Evolutionary conservation across 1,140 invertebrate genomes (phyloP), one percentile per base, ranked within the genome.

Genomic region (Neotoxoptera formosana): DNA sequence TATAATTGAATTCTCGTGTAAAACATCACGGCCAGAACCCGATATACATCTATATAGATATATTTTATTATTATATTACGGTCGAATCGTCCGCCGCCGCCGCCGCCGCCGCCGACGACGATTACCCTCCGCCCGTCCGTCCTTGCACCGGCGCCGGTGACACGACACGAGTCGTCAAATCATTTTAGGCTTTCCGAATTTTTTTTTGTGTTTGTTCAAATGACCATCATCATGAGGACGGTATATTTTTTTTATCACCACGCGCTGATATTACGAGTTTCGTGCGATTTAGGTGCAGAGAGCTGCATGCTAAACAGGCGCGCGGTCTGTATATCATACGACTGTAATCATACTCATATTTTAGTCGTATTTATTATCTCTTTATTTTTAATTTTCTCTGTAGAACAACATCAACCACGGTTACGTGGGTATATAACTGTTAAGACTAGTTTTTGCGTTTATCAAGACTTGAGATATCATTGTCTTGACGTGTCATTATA

Each of bases 1-100:
- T 47, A 45, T 47, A 76, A 91, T 91, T 81, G 53, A 81, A 91
- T 76, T 81, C 30, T 23, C 41, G 67, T 81, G 90, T 81, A 91
- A 81, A 47, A 91, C 90, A 25, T 89, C 41, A 47, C 48, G 48
- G 23, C 20, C n/a, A 21, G 60, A 67, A 67, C 30, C 60, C 60
- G 14, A 67, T 67, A 67, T n/a, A 67, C 30, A 67, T 67, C 30
- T 67, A 67, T 67, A 67, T 67, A 67, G 60, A 67, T 67, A 67
- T 67, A 67, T 67, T 51, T 17, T 51, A 67, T 67, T 67, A 67
- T 56, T 8, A 56, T 56, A 56, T 67, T 51, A 67, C 30, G 30
- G 30, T 67, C 60, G 56, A 3, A 60, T 60, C 25, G 56, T n/a
- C 30, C n/a, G n/a, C 20, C 88, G 47, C 1, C n/a, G n/a, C 36